Conservation (phyloP, 2,888 invertebrate genomes). For the Nemurella pictetii region DNA sequence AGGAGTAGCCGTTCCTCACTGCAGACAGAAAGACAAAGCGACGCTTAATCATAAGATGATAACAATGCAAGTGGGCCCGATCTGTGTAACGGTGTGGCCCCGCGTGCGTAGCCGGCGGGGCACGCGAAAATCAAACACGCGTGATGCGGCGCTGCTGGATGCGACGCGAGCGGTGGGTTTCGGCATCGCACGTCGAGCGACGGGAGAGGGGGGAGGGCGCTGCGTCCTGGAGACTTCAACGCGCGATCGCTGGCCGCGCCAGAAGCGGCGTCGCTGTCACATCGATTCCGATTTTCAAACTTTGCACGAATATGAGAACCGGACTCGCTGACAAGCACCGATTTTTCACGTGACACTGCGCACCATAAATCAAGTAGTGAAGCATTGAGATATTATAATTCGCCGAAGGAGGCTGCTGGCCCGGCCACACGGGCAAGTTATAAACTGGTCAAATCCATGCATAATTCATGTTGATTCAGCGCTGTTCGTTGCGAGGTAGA, state of each 20-base stretch:
- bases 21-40: constrained; percentile 54
- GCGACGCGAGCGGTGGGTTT: too few species aligned
- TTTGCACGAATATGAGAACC: too few species aligned
- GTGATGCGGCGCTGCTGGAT: too few species aligned
- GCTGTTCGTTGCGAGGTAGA: not conserved
- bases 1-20: constrained; percentile 97
- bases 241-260: constrained; percentile 12
- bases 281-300: too few species aligned
- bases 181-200: too few species aligned
- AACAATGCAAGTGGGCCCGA: too few species aligned
- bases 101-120: too few species aligned
- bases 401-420: not conserved
- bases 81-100: too few species aligned
- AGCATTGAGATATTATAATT: not conserved
- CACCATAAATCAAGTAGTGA: not conserved
- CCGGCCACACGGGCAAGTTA: not conserved
- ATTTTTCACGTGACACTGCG: not conserved
- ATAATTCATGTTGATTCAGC: not conserved
- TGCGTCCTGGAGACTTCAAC: constrained; percentile 25
- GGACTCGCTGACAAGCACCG: too few species aligned
- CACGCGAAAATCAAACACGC: too few species aligned
- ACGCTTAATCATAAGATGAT: not conserved
- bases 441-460: not conserved
- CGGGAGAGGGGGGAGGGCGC: not conserved
- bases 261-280: not conserved